These are phyloP conservation scores for Phyllotis vaccarum DNA, from an alignment of 2,797 vertebrate species.

Conservation along the genomic window DNA sequence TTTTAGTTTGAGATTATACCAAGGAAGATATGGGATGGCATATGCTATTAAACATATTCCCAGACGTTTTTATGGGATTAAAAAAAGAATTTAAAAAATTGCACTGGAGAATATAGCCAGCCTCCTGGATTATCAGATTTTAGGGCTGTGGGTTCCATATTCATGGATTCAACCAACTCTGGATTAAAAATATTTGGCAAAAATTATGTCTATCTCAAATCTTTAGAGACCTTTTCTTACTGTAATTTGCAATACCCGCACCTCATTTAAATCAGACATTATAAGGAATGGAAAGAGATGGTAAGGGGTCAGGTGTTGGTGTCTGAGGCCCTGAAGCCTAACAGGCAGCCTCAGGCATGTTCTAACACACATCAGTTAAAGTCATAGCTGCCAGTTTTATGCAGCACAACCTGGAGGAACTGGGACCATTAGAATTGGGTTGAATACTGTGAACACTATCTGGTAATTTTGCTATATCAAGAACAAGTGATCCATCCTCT, in stretches of 20 bases:
- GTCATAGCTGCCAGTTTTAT: not conserved
- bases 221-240: not conserved
- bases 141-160: not conserved
- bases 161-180: not conserved
- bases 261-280: too few relatives aligned
- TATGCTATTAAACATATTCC: not conserved
- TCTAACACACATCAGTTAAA: not conserved
- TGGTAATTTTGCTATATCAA: not conserved
- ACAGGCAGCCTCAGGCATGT: not conserved
- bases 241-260: not conserved
- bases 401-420: accelerated
- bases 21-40: not conserved
- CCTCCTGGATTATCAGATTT: not conserved
- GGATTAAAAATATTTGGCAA: not conserved
- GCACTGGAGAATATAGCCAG: not conserved
- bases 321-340: not conserved
- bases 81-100: not conserved
- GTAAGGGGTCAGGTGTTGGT: not conserved
- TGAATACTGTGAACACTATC: not conserved
- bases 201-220: not conserved
- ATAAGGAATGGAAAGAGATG: not conserved
- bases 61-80: not conserved
- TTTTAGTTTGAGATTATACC: constrained; percentile 16
- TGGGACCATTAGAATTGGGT: not conserved
- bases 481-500: not conserved